Base-by-base conservation (phyloP, 1,140 invertebrate species). In the Drosophila bipectinata region DNA sequence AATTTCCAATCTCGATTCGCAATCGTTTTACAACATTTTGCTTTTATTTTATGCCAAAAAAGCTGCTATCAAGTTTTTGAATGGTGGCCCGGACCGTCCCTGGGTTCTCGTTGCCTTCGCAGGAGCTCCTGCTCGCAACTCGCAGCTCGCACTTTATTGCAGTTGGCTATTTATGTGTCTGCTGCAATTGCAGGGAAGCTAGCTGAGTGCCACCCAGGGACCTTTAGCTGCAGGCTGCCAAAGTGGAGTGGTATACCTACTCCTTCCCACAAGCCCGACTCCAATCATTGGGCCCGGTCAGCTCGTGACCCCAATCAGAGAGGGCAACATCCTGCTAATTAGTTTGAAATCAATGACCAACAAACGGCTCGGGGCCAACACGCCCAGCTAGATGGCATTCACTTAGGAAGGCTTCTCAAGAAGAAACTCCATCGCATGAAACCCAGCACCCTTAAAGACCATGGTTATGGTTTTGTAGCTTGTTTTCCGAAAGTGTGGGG, bases 121-220 rank as follows among this genome's bases (percentile, higher is more conserved):
- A 37, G 34, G 34, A 37, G 34, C 34, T 37, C 12, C 34, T 12
- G 34, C 34, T 77, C 68, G 53, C 71, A 77, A 28, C 51, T 54
- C 18, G 48, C 48, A 49, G 59, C 59, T 77, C 68, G 53, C 71
- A 77, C 88, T 80, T 89, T 87, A 81, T 72, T 83, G 88, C 78
- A 88, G 79, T 71, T 87, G 76, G 77, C 83, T 90, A 90, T 90
- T 90, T 90, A 90, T 90, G 88, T 90, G 89, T 90, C 89, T 91
- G 89, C 71, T 72, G 88, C 89, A 91, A 91, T 90, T 90, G 90
- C 84, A 90, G 74, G 88, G 68, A 87, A 87, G 80, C 82, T 83
- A 90, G 82, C 83, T 90, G 82, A 80, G 72, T 67, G 83, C 74
- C 79, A 90, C 87, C 83, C 79, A 83, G 87, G 87, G 59, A 77